Conservation (phyloP, 2,797 vertebrate genomes). For the Parauchenoglanis punctatus region DNA sequence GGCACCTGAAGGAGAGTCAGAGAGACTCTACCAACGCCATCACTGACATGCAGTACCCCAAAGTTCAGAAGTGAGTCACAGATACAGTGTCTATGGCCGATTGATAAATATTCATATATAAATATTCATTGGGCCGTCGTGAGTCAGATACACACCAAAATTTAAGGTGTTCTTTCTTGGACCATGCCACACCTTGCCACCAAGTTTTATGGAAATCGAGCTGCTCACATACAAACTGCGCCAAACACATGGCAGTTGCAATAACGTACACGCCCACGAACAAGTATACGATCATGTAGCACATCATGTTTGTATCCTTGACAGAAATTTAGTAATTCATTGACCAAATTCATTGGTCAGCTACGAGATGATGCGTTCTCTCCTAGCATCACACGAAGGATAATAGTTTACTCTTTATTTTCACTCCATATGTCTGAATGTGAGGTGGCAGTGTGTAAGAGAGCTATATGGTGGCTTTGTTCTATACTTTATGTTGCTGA, state of each 20-base stretch:
- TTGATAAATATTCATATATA: too few relatives aligned
- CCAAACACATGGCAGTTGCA: too few relatives aligned
- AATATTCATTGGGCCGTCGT: too few relatives aligned
- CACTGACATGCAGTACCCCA: slow-evolving; percentile 97
- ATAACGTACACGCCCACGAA: too few relatives aligned
- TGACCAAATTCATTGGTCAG: not conserved
- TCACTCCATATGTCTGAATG: not conserved
- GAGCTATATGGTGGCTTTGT: not conserved
- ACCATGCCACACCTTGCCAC: too few relatives aligned
- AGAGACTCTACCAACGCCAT: slow-evolving; percentile 96
- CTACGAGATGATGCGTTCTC: not conserved
- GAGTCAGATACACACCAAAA: too few relatives aligned
- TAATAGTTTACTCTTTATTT: not conserved
- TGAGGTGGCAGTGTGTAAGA: not conserved
- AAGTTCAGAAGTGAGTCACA: slow-evolving; percentile 94
- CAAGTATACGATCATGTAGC: too few relatives aligned
- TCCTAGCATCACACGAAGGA: not conserved
- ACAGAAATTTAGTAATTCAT: not conserved
- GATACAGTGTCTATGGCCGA: not conserved
- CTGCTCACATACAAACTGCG: too few relatives aligned
- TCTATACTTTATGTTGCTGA: not conserved
- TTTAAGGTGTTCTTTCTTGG: too few relatives aligned
- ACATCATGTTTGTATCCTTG: not conserved
- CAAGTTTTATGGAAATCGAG: too few relatives aligned
- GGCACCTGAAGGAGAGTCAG: slow-evolving; percentile 95